These are phyloP conservation scores for Choloepus hoffmanni DNA, from an alignment of 2,113 vertebrate species.

Conservation along the genomic window DNA sequence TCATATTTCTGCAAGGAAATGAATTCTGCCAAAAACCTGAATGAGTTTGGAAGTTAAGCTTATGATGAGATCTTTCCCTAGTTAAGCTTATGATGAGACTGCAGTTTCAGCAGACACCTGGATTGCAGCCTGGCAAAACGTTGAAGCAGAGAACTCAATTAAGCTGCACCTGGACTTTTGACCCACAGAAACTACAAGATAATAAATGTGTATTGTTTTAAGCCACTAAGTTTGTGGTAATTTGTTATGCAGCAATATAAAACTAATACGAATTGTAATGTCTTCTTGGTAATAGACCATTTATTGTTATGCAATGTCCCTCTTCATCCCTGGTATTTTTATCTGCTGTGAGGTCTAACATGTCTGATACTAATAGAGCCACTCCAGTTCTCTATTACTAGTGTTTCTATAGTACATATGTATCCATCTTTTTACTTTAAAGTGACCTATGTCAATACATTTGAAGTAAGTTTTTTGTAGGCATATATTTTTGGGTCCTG, in stretches of 20 bases:
- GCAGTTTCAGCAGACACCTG: not conserved
- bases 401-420: not conserved
- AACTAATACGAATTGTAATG: not conserved
- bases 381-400: not conserved
- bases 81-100: not conserved
- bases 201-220: no score
- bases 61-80: not conserved
- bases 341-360: not conserved
- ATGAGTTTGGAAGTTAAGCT: not conserved
- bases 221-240: no score
- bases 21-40: not conserved
- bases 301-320: not conserved
- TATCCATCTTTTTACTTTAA: not conserved
- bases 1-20: conserved; percentile 7
- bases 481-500: not conserved
- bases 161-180: no score
- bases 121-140: not conserved
- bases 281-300: not conserved
- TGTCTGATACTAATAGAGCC: not conserved
- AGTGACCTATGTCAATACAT: not conserved
- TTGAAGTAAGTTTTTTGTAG: conserved; percentile 26
- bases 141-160: not conserved
- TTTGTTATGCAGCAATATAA: not conserved
- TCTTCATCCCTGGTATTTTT: not conserved
- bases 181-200: no score